Base-by-base conservation (phyloP, 2,113 vertebrate species). In the Lontra canadensis region DNA sequence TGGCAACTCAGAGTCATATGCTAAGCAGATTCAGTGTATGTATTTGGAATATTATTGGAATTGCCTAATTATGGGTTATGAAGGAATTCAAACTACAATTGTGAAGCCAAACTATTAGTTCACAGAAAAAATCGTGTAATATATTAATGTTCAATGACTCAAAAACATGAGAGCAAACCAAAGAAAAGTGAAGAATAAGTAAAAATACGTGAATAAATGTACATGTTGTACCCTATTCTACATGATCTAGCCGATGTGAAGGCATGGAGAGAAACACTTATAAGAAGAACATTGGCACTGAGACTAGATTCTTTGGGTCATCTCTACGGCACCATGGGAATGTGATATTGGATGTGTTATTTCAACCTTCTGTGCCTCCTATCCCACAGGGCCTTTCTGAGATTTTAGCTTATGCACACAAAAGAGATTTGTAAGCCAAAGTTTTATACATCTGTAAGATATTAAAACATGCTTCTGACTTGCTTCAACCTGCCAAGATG, bases 401-500 rank as follows among this genome's bases (percentile, higher is more conserved):
- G 49, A 92, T 55, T 85, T 86, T 8, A 94, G 52, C 7, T 25
- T 83, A 78, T 14, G 0, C 5, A 81, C 36, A 42, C 2, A 49
- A 59, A 88, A 91, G 81, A 87, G 52, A 94, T 57, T 42, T 20
- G 0, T 83, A 95, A 76, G 17, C 74, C 10, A 15, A 86, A 63
- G 23, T 12, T 34, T 34, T 44, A 47, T 65, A 59, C 61, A 94
- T 97, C 92, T 96, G 89, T 23, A 76, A 97, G 25, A 42, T 63
- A 93, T 98, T 96, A 89, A 34, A 74, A 79, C 42, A 42, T 17
- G 59, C 31, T 85, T 92, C 13, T 67, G 36, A 97, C 26, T 81
- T 49, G 71, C 61, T 95, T 59, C 42, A 82, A 31, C 11, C 73
- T 90, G 47, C 87, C 74, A 95, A 96, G 47, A 91, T 67, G 74